phyloP scores from a whole-genome alignment of 2,888 invertebrate species.

The Troides helena region DNA sequence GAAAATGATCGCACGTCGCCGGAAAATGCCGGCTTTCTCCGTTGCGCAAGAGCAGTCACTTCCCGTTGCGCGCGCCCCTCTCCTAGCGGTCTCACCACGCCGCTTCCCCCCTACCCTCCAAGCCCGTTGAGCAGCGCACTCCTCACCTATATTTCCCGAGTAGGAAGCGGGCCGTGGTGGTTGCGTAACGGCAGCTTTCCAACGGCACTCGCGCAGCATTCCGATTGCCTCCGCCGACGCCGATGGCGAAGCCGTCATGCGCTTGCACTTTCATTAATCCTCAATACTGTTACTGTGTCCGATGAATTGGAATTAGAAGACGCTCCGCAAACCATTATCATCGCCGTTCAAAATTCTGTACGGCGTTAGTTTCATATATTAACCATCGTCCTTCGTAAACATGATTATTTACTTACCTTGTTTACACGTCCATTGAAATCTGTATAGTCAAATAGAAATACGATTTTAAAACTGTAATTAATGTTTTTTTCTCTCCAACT shows the following conservation, averaged over 20 bases:
- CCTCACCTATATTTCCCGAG: conserved; percentile 73
- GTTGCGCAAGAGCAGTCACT: conserved; percentile 71
- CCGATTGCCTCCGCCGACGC: conserved; percentile 37
- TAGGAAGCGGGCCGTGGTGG: conserved; percentile 57
- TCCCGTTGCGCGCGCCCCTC: conserved; percentile 52
- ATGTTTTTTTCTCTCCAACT: too few species aligned
- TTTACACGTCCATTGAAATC: too few species aligned
- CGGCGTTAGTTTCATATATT: too few species aligned
- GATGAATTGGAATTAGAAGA: conserved; percentile 15
- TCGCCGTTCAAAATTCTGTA: conserved; percentile 1
- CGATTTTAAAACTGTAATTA: too few species aligned
- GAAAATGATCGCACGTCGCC: conserved; percentile 74
- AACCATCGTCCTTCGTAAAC: too few species aligned
- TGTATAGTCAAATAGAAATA: too few species aligned
- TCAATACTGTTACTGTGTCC: conserved; percentile 9
- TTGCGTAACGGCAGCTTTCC: conserved; percentile 67
- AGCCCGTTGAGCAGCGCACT: conserved; percentile 45
- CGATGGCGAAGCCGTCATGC: conserved; percentile 22
- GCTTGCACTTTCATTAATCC: conserved; percentile 27
- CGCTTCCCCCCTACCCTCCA: not conserved
- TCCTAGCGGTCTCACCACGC: conserved; percentile 30
- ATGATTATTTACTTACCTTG: too few species aligned
- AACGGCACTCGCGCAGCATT: conserved; percentile 49
- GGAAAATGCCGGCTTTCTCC: conserved; percentile 74
- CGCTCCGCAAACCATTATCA: conserved; percentile 4